Evolutionary conservation across 2,888 invertebrate species (phyloP), one percentile per base, ranked within the genome.

Genomic region (Psylliodes chrysocephalus): DNA sequence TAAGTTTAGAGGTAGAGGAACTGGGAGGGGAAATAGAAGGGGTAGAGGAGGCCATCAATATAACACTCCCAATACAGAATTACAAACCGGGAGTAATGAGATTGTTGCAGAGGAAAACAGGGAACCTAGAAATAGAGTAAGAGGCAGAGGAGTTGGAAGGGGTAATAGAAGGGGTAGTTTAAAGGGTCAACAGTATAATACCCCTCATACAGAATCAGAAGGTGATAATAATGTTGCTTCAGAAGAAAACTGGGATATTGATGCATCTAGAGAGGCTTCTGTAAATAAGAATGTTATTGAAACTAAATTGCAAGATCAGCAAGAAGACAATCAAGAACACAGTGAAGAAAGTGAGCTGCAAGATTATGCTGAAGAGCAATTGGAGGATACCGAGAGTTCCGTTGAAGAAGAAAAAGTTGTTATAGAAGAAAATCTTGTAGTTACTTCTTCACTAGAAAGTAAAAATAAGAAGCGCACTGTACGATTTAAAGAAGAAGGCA

Each of bases 241-340:
- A 14, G 56, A 66, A 56, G 64, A 62, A 30, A 63, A 62, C 54
- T 61, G 52, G 64, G 64, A 66, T 35, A 40, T 35, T 19, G 68
- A 57, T 51, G 40, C 12, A 42, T 18, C 7, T 18, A 33, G 38
- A 3, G 54, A 56, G 46, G 8, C 22, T 10, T 17, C 19, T 42
- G 33, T n/a, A n/a, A n/a, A 19, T 19, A 3, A n/a, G 22, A 35
- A 53, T 19, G 35, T 38, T 42, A n/a, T 40, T 15, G 35, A 52
- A 4, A 38, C 38, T n/a, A 10, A 35, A 35, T 2, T 4, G 6
- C 22, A 6, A 22, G 3, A 22, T 22, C 3, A 4, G 6, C 3
- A 6, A 22, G 22, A 22, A 7, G 14, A 12, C 25, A 14, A 54
- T 42, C 46, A 47, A 55, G 55, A 44, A 42, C 25, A 33, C 5